Evolutionary conservation across 2,888 invertebrate genomes (phyloP).

Genomic region (Catotricha subobsoleta): DNA sequence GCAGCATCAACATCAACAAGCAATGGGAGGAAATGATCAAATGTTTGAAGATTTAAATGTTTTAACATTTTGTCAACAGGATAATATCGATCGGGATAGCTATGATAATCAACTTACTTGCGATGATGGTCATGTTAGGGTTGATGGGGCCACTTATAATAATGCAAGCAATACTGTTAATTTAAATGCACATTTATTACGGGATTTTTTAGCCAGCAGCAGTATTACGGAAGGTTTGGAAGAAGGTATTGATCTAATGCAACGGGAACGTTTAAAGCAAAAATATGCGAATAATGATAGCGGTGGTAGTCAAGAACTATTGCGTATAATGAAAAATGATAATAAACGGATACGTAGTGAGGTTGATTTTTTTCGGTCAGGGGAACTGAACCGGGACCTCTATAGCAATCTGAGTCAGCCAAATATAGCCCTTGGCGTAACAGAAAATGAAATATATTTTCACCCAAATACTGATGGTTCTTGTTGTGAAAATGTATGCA

Average conservation of each 20-base stretch:
- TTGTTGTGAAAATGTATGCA: not conserved
- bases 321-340: slow-evolving; percentile 2
- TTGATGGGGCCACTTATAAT: not conserved
- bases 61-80: slow-evolving; percentile 5
- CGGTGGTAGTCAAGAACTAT: slow-evolving; percentile 10
- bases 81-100: too few species aligned
- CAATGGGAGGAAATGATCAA: not conserved
- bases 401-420: slow-evolving; percentile 13
- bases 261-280: slow-evolving; percentile 18
- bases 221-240: slow-evolving; percentile 47
- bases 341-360: slow-evolving; percentile 12
- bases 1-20: slow-evolving; percentile 5
- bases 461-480: not conserved
- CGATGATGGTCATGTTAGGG: slow-evolving; percentile 1
- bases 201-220: slow-evolving; percentile 46
- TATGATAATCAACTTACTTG: too few species aligned
- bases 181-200: slow-evolving; percentile 26
- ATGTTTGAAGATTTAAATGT: not conserved
- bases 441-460: slow-evolving; percentile 5
- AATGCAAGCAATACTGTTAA: not conserved
- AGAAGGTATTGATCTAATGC: slow-evolving; percentile 42
- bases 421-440: not conserved
- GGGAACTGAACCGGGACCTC: slow-evolving; percentile 16
- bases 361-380: slow-evolving; percentile 18
- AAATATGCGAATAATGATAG: slow-evolving; percentile 14